phyloP scores from a whole-genome alignment of 2,888 invertebrate species.

The Isoperla grammatica region DNA sequence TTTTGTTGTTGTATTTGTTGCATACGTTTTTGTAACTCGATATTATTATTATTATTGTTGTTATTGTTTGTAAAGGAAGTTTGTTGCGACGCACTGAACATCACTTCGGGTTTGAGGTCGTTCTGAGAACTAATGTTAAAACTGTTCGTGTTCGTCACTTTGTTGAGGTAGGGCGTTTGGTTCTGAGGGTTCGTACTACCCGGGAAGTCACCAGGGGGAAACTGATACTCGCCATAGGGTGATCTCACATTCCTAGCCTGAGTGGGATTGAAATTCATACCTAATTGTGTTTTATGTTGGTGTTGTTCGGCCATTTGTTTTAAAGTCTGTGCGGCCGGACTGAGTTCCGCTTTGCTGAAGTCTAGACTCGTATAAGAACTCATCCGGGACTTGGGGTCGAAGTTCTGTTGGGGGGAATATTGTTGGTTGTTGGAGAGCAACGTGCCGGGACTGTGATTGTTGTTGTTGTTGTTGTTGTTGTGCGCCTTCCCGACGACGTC shows the following conservation, averaged over 20 bases:
- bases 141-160: constrained; percentile 17
- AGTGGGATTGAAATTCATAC: constrained; percentile 49
- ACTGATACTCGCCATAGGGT: constrained; percentile 59
- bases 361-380: constrained; percentile 35
- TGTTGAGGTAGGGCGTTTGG: constrained; percentile 21
- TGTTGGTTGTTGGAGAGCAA: constrained; percentile 46
- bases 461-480: no score
- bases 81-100: constrained; percentile 31
- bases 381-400: constrained; percentile 34
- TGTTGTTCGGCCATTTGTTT: constrained; percentile 98
- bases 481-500: constrained; percentile 24
- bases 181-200: neutral
- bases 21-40: constrained; percentile 33
- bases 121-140: constrained; percentile 18
- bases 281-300: constrained; percentile 73
- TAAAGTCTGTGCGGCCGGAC: constrained; percentile 89
- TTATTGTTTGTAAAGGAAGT: constrained; percentile 19
- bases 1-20: constrained; percentile 25
- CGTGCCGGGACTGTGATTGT: constrained; percentile 19
- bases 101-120: constrained; percentile 35
- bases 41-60: no score
- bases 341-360: constrained; percentile 61
- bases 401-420: constrained; percentile 47
- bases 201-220: constrained; percentile 36
- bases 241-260: constrained; percentile 43